These are phyloP conservation scores for Bostrychus sinensis DNA, from an alignment of 2,113 vertebrate species.

Conservation along the genomic window DNA sequence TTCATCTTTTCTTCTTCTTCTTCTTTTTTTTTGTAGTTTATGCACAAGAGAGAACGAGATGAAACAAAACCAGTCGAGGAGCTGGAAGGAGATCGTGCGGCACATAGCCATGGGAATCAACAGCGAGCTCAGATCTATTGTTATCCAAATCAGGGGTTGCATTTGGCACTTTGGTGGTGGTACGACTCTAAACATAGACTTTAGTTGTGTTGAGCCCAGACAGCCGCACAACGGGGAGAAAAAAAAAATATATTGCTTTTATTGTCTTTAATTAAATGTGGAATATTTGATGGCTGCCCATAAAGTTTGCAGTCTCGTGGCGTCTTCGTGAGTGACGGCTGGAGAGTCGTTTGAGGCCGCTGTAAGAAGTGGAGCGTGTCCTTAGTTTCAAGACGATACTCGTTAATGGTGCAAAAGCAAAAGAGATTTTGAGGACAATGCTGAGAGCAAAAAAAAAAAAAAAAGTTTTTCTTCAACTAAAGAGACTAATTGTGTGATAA, in stretches of 20 bases:
- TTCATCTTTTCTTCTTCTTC: too few species aligned
- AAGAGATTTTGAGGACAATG: not conserved
- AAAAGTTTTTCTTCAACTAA: not conserved
- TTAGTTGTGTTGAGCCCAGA: constrained; percentile 9
- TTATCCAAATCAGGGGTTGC: constrained; percentile 23
- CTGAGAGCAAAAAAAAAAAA: not conserved
- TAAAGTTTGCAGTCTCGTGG: not conserved
- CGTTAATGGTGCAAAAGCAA: not conserved
- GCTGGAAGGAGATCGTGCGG: constrained; percentile 39
- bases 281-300: not conserved
- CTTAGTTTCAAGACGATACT: not conserved
- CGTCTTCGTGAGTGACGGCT: not conserved
- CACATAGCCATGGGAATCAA: constrained; percentile 41
- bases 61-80: constrained; percentile 41
- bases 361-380: not conserved
- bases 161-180: constrained; percentile 14
- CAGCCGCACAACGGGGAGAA: not conserved
- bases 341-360: not conserved
- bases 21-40: constrained; percentile 47
- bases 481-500: not conserved
- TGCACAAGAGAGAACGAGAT: constrained; percentile 48
- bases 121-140: constrained; percentile 17
- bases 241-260: too few species aligned
- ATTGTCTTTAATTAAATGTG: not conserved
- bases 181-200: constrained; percentile 25